These are phyloP conservation scores for Natator depressus DNA, from an alignment of 2,113 vertebrate genomes.

Conservation along the genomic window DNA sequence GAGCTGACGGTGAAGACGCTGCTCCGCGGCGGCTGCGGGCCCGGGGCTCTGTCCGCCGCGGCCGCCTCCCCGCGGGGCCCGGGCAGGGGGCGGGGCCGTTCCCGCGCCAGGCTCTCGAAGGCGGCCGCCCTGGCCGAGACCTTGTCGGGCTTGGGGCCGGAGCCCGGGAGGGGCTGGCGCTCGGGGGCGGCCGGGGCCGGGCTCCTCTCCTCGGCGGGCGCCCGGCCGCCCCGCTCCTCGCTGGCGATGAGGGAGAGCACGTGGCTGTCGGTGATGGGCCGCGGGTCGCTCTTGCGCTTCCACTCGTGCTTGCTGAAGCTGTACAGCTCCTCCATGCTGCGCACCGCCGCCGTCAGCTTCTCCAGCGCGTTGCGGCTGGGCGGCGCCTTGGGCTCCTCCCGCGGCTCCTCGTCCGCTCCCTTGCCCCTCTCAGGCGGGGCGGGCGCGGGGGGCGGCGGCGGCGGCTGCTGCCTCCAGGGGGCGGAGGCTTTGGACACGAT, in stretches of 20 bases:
- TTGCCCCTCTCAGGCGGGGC: slow-evolving; percentile 70
- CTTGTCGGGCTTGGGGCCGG: slow-evolving; percentile 37
- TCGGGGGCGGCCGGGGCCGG: neutral
- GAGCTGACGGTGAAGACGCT: neutral
- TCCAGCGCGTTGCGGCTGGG: slow-evolving; percentile 82
- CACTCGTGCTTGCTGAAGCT: slow-evolving; percentile 91
- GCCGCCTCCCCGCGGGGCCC: neutral
- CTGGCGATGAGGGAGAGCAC: slow-evolving; percentile 88
- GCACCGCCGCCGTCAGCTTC: slow-evolving; percentile 93
- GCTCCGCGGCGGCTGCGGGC: neutral
- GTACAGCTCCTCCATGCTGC: slow-evolving; percentile 97
- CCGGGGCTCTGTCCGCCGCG: neutral
- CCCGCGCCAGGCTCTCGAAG: slow-evolving; percentile 73
- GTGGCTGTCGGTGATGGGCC: slow-evolving; percentile 86
- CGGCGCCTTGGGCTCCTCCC: slow-evolving; percentile 78
- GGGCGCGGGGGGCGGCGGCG: slow-evolving; percentile 40
- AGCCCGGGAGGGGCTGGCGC: neutral
- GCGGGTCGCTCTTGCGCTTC: slow-evolving; percentile 88
- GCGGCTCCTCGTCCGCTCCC: slow-evolving; percentile 76
- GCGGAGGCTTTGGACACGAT: slow-evolving; percentile 79
- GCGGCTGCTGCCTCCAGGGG: slow-evolving; percentile 73
- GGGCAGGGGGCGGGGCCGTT: slow-evolving; percentile 26
- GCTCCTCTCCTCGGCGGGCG: neutral
- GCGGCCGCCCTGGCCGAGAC: slow-evolving; percentile 64
- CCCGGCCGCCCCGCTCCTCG: slow-evolving; percentile 66